Evolutionary conservation across 2,113 vertebrate genomes (phyloP), one percentile per base, ranked within the genome.

Genomic region (Pygoscelis adeliae): DNA sequence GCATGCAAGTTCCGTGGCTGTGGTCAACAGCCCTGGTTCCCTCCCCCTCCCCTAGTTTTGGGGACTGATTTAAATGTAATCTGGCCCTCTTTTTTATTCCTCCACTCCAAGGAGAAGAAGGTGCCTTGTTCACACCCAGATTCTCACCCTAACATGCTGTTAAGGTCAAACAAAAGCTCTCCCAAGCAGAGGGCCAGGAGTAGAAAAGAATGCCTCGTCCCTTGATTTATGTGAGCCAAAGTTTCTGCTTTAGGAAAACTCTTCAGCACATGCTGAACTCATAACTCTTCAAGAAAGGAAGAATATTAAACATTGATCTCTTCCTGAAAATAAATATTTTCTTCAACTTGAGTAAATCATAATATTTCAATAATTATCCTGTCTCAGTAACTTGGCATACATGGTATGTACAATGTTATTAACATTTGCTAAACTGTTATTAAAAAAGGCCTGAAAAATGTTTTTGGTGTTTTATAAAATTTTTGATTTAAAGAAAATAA

Each of bases 1-100:
- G 5, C 0, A 0, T 58, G 10, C 1, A 15, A 14, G 12, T 67
- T 63, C n/a, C 13, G 2, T 11, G 10, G 5, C 7, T 71, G 17
- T 53, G 6, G 7, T 21, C 27, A 53, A 13, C 22, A 92, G 4
- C 3, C 26, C 40, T 65, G 0, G 3, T 63, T 53, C 15, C 9
- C 4, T 25, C 5, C 6, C 2, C 15, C 3, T 55, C 20, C 0
- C 1, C 4, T 20, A 25, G 21, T 76, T 77, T n/a, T 62, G 25
- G 15, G 21, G 29, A 53, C 2, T 61, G 11, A 38, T 26, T 61
- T 82, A 85, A 62, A 50, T 0, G 2, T 29, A 50, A 18, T 29
- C 13, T 83, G 26, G 1, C 2, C 2, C 12, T 74, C 16, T 46
- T 69, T 73, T 67, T 58, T 10, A 49, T 58, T 53, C 9, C 32